Base-by-base conservation (phyloP, 2,797 vertebrate genomes). In the Carcharodon carcharias region DNA sequence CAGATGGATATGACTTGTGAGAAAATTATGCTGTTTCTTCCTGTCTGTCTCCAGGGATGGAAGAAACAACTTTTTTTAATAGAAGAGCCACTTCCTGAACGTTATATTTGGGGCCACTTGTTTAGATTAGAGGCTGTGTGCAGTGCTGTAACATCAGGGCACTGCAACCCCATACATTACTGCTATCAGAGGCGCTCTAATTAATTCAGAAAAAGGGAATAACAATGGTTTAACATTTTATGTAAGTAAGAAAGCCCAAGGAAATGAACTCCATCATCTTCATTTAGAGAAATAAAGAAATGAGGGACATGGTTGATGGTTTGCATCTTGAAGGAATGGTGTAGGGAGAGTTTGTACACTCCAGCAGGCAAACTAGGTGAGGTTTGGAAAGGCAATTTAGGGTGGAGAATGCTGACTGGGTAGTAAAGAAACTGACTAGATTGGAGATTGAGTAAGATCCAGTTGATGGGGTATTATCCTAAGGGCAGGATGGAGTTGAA, bases 1-100 rank as follows among this genome's bases (percentile, higher is more conserved):
- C 63, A 93, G 91, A 93, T 67, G 91, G 18, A 65, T 65, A 65
- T 93, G 91, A 93, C 91, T 65, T 65, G 16, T 65, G 61, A 65
- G 91, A 45, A 93, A 67, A 67, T 92, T 67, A 93, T 93, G 91
- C 63, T 67, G 61, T 93, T 67, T 67, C 63, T 93, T 93, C 91
- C 63, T 93, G 56, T 65, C 63, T 67, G 63, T 93, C 91, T 67
- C 91, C 91, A 67, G 91, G 91, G 82, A 50, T 85, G 82, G 91
- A 63, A 93, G n/a, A 93, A 11, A 45, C 40, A 93, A 63, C n/a
- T 40, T 93, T 65, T 67, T 45, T 40, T 61, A 18, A 67, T 67
- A 65, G 63, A 93, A 28, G 91, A 93, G 61, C 6, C 91, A 67
- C 21, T 67, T 93, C 91, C 91, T 93, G 89, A 65, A 63, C 21